These are phyloP conservation scores for Rhinogobio ventralis DNA, from an alignment of 2,797 vertebrate genomes.

Conservation along the genomic window DNA sequence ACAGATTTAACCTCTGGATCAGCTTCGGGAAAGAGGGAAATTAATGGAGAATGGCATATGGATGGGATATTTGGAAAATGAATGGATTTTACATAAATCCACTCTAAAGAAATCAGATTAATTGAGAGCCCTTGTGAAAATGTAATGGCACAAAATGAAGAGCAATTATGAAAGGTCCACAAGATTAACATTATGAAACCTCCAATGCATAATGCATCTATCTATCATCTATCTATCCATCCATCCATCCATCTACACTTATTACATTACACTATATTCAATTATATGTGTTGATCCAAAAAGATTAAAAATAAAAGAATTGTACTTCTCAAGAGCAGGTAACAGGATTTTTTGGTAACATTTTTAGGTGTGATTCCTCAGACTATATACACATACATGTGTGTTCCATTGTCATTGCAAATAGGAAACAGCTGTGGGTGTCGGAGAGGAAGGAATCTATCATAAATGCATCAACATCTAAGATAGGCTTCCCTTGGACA, in stretches of 20 bases:
- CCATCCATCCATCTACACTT: too few relatives aligned
- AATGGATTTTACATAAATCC: background rate
- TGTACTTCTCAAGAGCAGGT: background rate
- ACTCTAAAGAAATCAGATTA: background rate
- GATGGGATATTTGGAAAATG: background rate
- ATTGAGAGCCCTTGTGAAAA: background rate
- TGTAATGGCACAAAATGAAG: background rate
- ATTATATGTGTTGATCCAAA: background rate
- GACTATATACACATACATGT: background rate
- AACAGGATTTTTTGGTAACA: background rate
- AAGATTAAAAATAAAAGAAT: background rate
- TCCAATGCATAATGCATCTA: too few relatives aligned
- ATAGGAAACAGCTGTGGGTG: slow-evolving; percentile 65
- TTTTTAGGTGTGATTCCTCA: background rate
- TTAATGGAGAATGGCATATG: background rate
- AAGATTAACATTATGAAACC: background rate
- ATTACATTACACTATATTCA: too few relatives aligned
- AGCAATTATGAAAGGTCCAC: background rate
- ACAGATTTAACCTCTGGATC: background rate
- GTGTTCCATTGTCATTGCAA: slow-evolving; percentile 1
- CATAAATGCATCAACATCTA: slow-evolving; percentile 58
- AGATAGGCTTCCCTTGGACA: slow-evolving; percentile 65
- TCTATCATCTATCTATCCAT: too few relatives aligned
- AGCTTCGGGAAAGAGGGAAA: background rate
- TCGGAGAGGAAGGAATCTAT: slow-evolving; percentile 62